A percentile compares a stretch with the other conserved stretches of the same genome.
Conservation (phyloP, 2,113 vertebrate species). For the Boulengeromyrus knoepffleri region DNA sequence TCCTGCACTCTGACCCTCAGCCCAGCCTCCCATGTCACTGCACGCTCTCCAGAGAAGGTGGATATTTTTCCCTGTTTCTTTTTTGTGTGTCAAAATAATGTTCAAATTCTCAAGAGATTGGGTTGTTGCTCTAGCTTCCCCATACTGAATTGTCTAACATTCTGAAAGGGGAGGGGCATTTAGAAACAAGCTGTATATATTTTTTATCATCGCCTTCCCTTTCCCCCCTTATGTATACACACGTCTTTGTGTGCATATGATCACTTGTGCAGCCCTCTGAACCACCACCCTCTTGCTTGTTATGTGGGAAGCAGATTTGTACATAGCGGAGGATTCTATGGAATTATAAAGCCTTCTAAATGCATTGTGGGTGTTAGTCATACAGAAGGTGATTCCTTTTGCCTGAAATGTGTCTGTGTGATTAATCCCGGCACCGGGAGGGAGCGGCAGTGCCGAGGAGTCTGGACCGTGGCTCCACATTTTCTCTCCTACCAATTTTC, state of each 20-base stretch:
- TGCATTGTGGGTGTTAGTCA: slow-evolving; percentile 55
- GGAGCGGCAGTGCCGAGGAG: background rate
- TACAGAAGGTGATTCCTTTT: slow-evolving; percentile 78
- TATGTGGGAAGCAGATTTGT: slow-evolving; percentile 56
- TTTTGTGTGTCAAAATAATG: background rate
- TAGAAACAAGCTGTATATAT: background rate
- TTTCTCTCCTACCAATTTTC: slow-evolving; percentile 44
- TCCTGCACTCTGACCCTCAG: background rate
- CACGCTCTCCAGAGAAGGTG: slow-evolving; percentile 17
- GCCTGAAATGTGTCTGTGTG: slow-evolving; percentile 63
- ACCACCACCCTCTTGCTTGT: background rate
- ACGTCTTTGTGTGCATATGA: background rate
- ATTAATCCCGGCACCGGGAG: slow-evolving; percentile 46
- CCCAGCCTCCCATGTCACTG: slow-evolving; percentile 23
- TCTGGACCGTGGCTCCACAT: background rate
- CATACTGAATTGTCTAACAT: background rate
- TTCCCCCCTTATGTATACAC: background rate
- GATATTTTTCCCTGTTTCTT: slow-evolving; percentile 29
- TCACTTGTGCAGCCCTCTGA: background rate
- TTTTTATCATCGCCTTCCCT: background rate
- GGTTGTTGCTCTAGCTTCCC: slow-evolving; percentile 44
- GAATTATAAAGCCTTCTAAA: slow-evolving; percentile 12
- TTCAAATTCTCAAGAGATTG: slow-evolving; percentile 26
- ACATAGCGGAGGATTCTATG: slow-evolving; percentile 57
- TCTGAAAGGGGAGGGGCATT: background rate